Evolutionary conservation across 2,888 invertebrate species (phyloP).

Genomic region (Erebia epiphron): DNA sequence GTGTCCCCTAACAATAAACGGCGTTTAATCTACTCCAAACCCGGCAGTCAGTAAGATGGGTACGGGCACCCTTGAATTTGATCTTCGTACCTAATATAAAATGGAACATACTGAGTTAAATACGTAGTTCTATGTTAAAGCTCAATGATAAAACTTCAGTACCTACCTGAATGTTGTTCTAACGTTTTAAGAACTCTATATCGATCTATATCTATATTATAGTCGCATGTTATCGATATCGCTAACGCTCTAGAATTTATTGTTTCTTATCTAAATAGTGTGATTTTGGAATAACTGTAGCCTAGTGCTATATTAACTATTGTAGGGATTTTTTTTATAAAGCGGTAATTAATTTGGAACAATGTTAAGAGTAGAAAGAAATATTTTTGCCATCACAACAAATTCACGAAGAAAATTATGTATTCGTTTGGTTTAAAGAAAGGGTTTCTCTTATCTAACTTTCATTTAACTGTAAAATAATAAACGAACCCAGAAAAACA

Average conservation of each 20-base stretch:
- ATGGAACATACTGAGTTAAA: not conserved
- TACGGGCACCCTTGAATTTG: slow-evolving; percentile 1
- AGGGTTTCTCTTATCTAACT: not conserved
- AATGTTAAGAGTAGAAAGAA: not conserved
- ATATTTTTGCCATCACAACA: not conserved
- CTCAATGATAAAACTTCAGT: too few relatives aligned
- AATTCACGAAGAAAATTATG: not conserved
- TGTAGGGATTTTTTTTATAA: too few relatives aligned
- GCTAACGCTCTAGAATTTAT: too few relatives aligned
- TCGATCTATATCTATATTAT: too few relatives aligned
- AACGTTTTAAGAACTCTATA: too few relatives aligned
- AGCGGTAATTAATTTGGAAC: not conserved
- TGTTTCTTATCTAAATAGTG: too few relatives aligned
- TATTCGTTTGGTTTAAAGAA: not conserved
- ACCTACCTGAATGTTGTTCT: too few relatives aligned
- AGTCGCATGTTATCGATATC: too few relatives aligned
- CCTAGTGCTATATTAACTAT: too few relatives aligned
- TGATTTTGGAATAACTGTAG: too few relatives aligned
- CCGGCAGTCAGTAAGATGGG: not conserved
- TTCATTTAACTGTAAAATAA: slow-evolving; percentile 9
- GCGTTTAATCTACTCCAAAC: slow-evolving; percentile 15
- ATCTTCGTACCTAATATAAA: not conserved
- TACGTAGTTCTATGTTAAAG: not conserved
- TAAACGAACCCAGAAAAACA: slow-evolving; percentile 24
- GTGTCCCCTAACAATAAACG: slow-evolving; percentile 27